These are phyloP conservation scores for Eudyptes chrysolophus DNA, from an alignment of 2,113 vertebrate genomes.

Conservation along the genomic window DNA sequence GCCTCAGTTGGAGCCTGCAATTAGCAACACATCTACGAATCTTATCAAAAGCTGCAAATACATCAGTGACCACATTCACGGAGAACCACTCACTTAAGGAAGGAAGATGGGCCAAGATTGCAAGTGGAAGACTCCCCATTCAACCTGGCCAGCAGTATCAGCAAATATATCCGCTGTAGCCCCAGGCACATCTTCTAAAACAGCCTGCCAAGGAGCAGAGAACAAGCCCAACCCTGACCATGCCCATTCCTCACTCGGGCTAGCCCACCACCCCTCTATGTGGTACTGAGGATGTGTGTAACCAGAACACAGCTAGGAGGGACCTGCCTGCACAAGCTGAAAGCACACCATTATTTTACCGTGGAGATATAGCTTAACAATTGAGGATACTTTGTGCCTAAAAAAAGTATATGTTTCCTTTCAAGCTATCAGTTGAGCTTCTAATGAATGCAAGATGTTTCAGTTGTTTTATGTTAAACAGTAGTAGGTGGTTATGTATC, in stretches of 20 bases:
- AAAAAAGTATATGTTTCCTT: not conserved
- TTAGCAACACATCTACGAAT: not conserved
- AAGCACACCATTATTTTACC: not conserved
- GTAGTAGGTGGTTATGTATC: not conserved
- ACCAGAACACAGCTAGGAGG: not conserved
- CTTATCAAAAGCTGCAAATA: not conserved
- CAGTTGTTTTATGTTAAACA: not conserved
- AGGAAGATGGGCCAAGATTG: not conserved
- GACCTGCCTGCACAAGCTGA: fast-evolving
- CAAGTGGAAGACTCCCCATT: not conserved
- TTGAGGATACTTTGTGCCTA: not conserved
- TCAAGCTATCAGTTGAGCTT: not conserved
- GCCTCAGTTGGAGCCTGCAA: not conserved
- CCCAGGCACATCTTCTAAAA: not conserved
- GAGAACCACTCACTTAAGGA: not conserved
- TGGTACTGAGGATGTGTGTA: not conserved
- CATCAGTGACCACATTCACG: not conserved
- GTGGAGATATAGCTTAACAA: not conserved
- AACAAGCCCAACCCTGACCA: not conserved
- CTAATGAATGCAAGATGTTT: not conserved
- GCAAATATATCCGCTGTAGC: fast-evolving
- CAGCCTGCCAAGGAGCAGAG: not conserved
- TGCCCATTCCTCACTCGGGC: not conserved
- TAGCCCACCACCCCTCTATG: not conserved
- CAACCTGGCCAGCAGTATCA: not conserved